Conservation (phyloP, 2,888 invertebrate genomes). For the Scaeva pyrastri region DNA sequence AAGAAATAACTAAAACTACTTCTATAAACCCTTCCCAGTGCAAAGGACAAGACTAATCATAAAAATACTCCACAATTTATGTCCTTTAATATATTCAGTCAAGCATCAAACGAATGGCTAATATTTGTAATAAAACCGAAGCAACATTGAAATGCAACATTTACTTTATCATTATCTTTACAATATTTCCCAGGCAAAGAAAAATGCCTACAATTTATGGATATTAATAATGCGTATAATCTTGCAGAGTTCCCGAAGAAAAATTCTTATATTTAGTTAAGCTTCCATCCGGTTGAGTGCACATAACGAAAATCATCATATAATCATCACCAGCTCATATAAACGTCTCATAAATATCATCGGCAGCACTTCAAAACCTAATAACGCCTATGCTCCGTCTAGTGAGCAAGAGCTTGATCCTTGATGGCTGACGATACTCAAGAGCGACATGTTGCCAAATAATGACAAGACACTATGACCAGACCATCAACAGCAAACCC, state of each 20-base stretch:
- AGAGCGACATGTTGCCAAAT: constrained; percentile 68
- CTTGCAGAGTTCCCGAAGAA: constrained; percentile 10
- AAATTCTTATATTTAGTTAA: constrained; percentile 16
- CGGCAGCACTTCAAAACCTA: constrained; percentile 73
- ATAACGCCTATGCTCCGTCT: constrained; percentile 33
- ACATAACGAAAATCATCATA: constrained; percentile 60
- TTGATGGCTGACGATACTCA: constrained; percentile 13
- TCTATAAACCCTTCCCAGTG: background rate
- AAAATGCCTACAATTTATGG: constrained; percentile 62
- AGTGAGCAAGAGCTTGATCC: constrained; percentile 3
- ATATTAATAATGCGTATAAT: constrained; percentile 63
- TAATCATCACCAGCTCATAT: constrained; percentile 73
- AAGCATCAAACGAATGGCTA: background rate
- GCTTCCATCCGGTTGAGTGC: constrained; percentile 36
- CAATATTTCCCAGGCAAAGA: background rate
- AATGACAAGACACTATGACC: constrained; percentile 54
- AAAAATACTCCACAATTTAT: constrained; percentile 38
- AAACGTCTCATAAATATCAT: constrained; percentile 76
- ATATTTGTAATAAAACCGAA: constrained; percentile 18
- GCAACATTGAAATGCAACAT: constrained; percentile 25
- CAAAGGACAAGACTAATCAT: background rate
- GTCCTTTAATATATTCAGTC: constrained; percentile 37
- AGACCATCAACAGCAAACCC: constrained; percentile 54
- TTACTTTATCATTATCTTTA: constrained; percentile 57
- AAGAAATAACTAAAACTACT: too few species aligned